phyloP scores from a whole-genome alignment of 2,113 vertebrate species.

The Guaruba guarouba region DNA sequence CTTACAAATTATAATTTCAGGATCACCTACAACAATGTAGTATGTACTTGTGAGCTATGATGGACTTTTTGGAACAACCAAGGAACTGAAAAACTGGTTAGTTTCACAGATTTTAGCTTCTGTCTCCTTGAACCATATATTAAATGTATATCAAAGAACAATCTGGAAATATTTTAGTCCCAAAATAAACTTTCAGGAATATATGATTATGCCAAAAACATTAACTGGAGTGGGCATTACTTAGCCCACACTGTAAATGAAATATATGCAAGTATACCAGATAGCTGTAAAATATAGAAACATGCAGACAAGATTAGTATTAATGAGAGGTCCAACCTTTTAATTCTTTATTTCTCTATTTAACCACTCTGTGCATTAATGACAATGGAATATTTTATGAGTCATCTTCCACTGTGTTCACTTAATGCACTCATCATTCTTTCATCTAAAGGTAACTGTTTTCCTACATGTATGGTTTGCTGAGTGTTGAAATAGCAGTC shows the following conservation, averaged over 20 bases:
- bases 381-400: slow-evolving; percentile 27
- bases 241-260: neutral
- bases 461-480: neutral
- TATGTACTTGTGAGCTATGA: neutral
- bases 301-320: neutral
- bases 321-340: slow-evolving; percentile 18
- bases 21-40: neutral
- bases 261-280: slow-evolving; percentile 4
- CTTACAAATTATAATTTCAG: neutral
- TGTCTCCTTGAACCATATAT: neutral
- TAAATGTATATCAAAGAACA: slow-evolving; percentile 7
- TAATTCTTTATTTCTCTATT: slow-evolving; percentile 8
- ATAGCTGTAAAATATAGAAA: slow-evolving; percentile 7
- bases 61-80: neutral
- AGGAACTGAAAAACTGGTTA: neutral
- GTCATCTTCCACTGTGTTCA: neutral
- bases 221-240: neutral
- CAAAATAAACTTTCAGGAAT: slow-evolving; percentile 22
- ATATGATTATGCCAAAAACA: neutral
- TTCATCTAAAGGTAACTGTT: slow-evolving; percentile 37
- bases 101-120: slow-evolving; percentile 3
- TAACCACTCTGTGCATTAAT: slow-evolving; percentile 14
- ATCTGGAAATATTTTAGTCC: neutral
- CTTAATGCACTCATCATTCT: slow-evolving; percentile 22
- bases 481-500: neutral